Base-by-base conservation (phyloP, 2,888 invertebrate species). In the Nomada fabriciana region DNA sequence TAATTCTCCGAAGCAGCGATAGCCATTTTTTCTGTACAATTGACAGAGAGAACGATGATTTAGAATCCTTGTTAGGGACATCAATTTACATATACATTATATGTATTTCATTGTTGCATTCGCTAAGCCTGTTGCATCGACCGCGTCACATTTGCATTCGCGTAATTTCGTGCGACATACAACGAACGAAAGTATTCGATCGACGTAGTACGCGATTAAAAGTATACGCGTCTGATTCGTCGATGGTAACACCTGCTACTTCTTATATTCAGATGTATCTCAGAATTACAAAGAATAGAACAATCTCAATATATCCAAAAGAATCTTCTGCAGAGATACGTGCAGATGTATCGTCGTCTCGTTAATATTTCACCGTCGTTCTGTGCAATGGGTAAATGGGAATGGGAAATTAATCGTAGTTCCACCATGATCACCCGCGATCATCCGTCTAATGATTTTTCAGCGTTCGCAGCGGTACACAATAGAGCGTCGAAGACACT, bases 1-100 rank as follows among this genome's bases (percentile, higher is more conserved):
- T 97, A 98, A 90, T 97, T 98, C 94, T 98, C 98, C 90, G 95
- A 94, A 63, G 94, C 94, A 57, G 94, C 93, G 83, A 94, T 94
- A 50, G 95, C 94, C 95, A 95, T 95, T 89, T 91, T 94, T 83
- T 90, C 92, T 90, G 87, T 36, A 80, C 64, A n/a, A 52, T 29
- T 53, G 59, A 68, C 50, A 79, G 79, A 82, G 13, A 57, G 23
- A 47, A 60, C 60, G 47, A 60, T 1, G 23, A 20, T 29, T 20
- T 53, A 59, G 20, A 63, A 29, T 72, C 42, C 23, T 57, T 36
- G 11, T 36, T 2, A 23, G 29, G 23, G 18, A 25, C 59, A 3
- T 23, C 55, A 55, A 36, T 4, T n/a, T 11, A 43, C 20, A 25
- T 42, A 29, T n/a, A 50, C 36, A 23, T 23, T n/a, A 50, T 25